These are phyloP conservation scores for Anser cygnoides DNA, from an alignment of 2,113 vertebrate genomes.

Conservation along the genomic window DNA sequence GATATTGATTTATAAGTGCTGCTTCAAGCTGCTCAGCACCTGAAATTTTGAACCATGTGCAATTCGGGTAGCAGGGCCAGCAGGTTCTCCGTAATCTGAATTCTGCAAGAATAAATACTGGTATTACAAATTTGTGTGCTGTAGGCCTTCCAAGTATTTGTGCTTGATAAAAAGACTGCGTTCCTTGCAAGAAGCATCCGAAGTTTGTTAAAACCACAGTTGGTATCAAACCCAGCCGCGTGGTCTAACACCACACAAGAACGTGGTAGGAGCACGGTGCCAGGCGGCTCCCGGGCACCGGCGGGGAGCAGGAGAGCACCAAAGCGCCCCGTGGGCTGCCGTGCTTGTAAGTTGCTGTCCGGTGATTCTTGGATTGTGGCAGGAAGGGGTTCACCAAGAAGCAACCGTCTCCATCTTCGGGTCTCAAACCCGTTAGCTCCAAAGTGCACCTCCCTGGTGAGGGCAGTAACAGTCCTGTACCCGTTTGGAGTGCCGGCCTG, in stretches of 20 bases:
- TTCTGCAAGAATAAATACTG: background rate
- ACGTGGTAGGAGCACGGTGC: background rate
- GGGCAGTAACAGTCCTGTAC: background rate
- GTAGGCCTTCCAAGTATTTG: fast-evolving
- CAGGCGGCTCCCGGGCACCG: background rate
- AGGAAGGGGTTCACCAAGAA: background rate
- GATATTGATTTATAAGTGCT: background rate
- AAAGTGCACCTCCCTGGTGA: background rate
- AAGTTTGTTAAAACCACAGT: fast-evolving
- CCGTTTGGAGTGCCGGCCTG: background rate
- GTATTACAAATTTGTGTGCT: fast-evolving
- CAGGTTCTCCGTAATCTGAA: background rate
- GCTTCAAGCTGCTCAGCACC: background rate
- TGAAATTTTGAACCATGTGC: fast-evolving
- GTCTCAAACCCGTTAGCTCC: fast-evolving
- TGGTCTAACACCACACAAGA: background rate
- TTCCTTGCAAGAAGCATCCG: background rate
- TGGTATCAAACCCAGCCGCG: background rate
- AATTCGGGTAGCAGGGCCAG: fast-evolving
- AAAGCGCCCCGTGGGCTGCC: background rate
- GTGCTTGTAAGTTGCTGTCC: fast-evolving
- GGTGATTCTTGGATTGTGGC: background rate
- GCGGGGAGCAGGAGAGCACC: background rate
- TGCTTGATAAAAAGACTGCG: background rate
- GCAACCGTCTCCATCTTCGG: fast-evolving